Base-by-base conservation (phyloP, 2,797 vertebrate species). In the Rhinoraja longicauda region DNA sequence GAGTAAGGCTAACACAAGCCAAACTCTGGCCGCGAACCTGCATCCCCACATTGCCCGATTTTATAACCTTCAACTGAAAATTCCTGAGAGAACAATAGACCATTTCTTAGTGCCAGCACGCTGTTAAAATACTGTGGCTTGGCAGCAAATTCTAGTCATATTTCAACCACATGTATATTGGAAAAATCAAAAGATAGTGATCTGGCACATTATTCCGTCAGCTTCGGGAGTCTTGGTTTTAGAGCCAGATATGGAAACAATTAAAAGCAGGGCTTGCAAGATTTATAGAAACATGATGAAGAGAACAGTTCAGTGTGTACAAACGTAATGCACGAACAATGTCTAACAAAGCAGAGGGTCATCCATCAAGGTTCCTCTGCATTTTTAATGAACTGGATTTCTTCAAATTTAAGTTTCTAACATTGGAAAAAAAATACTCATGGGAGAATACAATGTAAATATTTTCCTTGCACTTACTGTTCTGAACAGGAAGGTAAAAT, bases 111-210 rank as follows among this genome's bases (percentile, higher is more conserved):
- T 92, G 90, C 70, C 90, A 92, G 26, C 45, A 57, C 67, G 75
- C 90, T 92, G 90, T 92, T 92, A 92, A 75, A 92, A 39, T 19
- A 72, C 90, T 73, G 90, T 57, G 90, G 90, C 90, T 92, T 92
- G 90, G 90, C 90, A 92, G 70, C 70, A 57, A 92, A 17, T 73
- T 39, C 21, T 75, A 75, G 70, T 92, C 90, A 92, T 92, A 92
- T 92, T 92, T 92, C 67, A 92, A 92, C 90, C 90, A 92, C 70
- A 92, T 92, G 90, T 92, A 92, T 53, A 75, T 75, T 92, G 90
- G 90, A 73, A 92, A 75, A 57, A 92, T 92, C 90, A 92, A 92
- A 92, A 92, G 90, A 92, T 92, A 72, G 70, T 70, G 1, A 92
- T 92, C 90, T 92, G 90, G 90, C 90, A 75, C 45, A 92, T 75